Evolutionary conservation across 2,888 invertebrate genomes (phyloP).

Genomic region (Branchipolynoe longqiensis): DNA sequence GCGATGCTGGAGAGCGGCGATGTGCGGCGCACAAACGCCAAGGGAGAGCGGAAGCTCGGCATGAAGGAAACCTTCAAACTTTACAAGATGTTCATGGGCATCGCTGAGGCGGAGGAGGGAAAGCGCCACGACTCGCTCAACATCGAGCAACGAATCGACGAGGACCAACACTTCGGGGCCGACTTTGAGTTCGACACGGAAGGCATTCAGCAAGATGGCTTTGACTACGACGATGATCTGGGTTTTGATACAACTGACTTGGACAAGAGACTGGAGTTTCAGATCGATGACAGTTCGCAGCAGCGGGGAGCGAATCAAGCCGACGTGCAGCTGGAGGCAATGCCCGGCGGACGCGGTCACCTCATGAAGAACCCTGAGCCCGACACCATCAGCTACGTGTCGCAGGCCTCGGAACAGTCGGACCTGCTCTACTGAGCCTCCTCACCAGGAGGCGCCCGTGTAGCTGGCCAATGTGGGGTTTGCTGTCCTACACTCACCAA

Average conservation of each 20-base stretch:
- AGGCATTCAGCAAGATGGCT: slow-evolving; percentile 40
- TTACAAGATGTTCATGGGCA: slow-evolving; percentile 79
- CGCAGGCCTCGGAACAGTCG: slow-evolving; percentile 55
- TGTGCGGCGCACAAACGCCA: neutral
- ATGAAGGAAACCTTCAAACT: slow-evolving; percentile 79
- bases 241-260: slow-evolving; percentile 49
- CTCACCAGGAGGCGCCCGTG: neutral
- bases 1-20: slow-evolving; percentile 8
- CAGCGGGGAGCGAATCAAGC: neutral
- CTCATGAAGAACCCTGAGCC: slow-evolving; percentile 52
- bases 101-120: slow-evolving; percentile 76
- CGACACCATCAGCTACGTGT: slow-evolving; percentile 58
- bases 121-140: slow-evolving; percentile 23
- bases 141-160: slow-evolving; percentile 56
- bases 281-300: neutral
- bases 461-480: neutral
- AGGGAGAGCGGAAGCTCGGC: slow-evolving; percentile 69
- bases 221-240: slow-evolving; percentile 33
- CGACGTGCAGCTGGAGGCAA: slow-evolving; percentile 34
- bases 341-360: slow-evolving; percentile 54
- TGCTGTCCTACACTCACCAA: slow-evolving; percentile 1
- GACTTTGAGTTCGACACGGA: slow-evolving; percentile 54
- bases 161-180: slow-evolving; percentile 22
- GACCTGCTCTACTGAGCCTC: slow-evolving; percentile 39
- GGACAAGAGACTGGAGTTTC: slow-evolving; percentile 32